These are phyloP conservation scores for Calameuta pallipes DNA, from an alignment of 2,888 invertebrate species.

Conservation along the genomic window DNA sequence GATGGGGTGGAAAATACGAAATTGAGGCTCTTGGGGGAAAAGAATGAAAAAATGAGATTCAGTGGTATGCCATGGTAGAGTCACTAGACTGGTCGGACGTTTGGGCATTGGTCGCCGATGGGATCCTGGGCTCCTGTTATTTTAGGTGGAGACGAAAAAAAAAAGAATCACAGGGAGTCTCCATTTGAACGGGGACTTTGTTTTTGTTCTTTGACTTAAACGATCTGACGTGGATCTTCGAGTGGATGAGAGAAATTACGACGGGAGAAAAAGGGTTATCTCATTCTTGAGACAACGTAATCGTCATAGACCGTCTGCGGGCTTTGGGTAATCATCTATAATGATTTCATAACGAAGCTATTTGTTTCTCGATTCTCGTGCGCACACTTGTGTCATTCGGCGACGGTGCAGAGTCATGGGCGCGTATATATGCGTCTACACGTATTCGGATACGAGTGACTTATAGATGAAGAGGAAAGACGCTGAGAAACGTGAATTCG, in stretches of 20 bases:
- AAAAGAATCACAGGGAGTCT: background rate
- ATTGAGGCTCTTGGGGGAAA: background rate
- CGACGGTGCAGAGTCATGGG: background rate
- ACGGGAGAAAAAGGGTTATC: background rate
- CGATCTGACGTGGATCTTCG: background rate
- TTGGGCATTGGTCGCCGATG: constrained; percentile 32
- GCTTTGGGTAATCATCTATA: constrained; percentile 36
- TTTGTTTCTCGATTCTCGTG: constrained; percentile 38
- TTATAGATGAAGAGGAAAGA: constrained; percentile 3
- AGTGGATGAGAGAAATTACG: background rate
- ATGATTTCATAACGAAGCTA: constrained; percentile 49
- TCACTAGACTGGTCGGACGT: constrained; percentile 22
- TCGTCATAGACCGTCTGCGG: background rate
- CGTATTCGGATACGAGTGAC: background rate
- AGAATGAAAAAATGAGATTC: background rate
- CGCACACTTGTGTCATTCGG: background rate
- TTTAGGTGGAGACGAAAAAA: too few relatives aligned
- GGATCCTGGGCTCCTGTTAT: background rate
- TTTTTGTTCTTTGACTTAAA: background rate
- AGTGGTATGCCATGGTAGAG: background rate
- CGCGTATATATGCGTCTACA: background rate
- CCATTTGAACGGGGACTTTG: background rate
- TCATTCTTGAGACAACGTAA: background rate
- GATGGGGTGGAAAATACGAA: background rate
- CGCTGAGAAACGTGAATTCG: constrained; percentile 2